Base-by-base conservation (phyloP, 2,797 vertebrate species). In the Simalia tracyae region DNA sequence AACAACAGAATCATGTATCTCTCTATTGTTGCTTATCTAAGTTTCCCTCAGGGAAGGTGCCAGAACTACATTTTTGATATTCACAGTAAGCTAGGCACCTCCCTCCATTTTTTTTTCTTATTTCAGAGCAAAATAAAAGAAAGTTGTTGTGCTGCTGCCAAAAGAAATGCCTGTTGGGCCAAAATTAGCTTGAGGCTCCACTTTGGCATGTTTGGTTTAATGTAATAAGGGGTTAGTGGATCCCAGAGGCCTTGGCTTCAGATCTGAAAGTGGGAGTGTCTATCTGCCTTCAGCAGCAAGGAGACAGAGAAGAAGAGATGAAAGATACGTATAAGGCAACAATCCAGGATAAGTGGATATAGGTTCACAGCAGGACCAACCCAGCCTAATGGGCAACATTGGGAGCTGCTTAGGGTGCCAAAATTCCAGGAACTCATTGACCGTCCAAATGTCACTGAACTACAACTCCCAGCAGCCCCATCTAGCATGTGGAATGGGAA, bases 121-220 rank as follows among this genome's bases (percentile, higher is more conserved):
- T 93, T 92, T 59, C 28, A 72, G 6, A 91, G 95, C 94, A 96
- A 97, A 97, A 92, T 95, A 96, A 91, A 95, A 88, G 93, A 94
- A 31, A 87, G 89, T 88, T 94, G 89, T 96, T 94, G 94, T 91
- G 86, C 91, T 91, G 93, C 95, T 95, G 95, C 95, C 96, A 97
- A 97, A 95, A 97, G 94, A 97, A 97, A 97, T 26, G 89, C 5
- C 92, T 36, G 57, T 87, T 95, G 92, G 92, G 92, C 95, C 6
- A 59, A 96, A 94, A 90, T 0, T 92, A 92, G 61, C 93, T 94
- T 93, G 87, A 64, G 92, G 88, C 61, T 95, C 89, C 92, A 28
- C 11, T 22, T 90, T 1, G 24, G 90, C 94, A 90, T 88, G 59
- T 66, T 90, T 92, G 86, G 91, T 88, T 0, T 1, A 84, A 42